These are phyloP conservation scores for Smutsia gigantea DNA, from an alignment of 2,797 vertebrate genomes.

Conservation along the genomic window DNA sequence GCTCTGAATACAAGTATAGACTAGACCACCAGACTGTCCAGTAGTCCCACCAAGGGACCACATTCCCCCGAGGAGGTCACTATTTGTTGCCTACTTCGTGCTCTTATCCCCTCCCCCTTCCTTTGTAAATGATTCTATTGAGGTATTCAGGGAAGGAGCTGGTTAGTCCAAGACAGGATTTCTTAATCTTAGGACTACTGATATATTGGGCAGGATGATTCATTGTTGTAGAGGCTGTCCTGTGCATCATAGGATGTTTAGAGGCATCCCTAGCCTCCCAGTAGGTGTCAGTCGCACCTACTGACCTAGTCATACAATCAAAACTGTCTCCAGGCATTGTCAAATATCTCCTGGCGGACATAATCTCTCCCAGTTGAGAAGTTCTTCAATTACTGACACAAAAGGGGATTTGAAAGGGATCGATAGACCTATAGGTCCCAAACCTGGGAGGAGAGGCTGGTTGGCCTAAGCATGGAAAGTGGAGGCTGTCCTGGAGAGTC, in stretches of 20 bases:
- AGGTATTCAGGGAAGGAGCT: not conserved
- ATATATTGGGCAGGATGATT: not conserved
- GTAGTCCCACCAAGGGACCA: not conserved
- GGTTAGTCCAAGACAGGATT: not conserved
- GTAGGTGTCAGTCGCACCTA: not conserved
- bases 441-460: not conserved
- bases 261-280: not conserved
- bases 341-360: not conserved
- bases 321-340: not conserved
- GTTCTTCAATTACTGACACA: not conserved
- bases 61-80: not conserved
- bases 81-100: not conserved
- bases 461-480: not conserved
- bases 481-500: not conserved
- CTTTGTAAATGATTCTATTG: not conserved
- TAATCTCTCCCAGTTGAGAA: not conserved
- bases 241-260: not conserved
- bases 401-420: not conserved
- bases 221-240: not conserved
- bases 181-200: not conserved
- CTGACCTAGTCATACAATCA: not conserved
- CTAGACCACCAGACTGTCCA: not conserved
- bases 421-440: not conserved
- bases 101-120: not conserved
- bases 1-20: not conserved